Base-by-base conservation (phyloP, 2,113 vertebrate species). In the Calidris pugnax region DNA sequence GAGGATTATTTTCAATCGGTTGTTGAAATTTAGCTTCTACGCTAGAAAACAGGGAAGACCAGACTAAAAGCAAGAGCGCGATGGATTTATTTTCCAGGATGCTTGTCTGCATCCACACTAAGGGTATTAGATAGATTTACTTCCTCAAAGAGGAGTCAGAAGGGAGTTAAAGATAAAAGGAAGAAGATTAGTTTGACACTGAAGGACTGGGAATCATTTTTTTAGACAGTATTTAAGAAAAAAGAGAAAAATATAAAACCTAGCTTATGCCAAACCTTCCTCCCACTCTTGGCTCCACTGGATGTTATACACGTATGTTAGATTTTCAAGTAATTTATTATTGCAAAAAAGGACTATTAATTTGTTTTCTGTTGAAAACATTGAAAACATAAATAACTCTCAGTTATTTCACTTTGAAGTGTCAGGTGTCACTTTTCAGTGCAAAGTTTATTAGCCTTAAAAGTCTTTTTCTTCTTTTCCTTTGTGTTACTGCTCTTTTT, bases 91-190 rank as follows among this genome's bases (percentile, higher is more conserved):
- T 94, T 93, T 96, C 72, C 85, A 95, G 82, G 37, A 55, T 90
- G 57, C 27, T 94, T 87, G 67, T 82, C 59, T 87, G 56, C 57
- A 84, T 94, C 93, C 50, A 74, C 4, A 59, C 45, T 43, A 93
- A 88, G 51, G 50, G 68, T 88, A 94, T 94, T 96, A 95, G 91
- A 86, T 72, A 45, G 81, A 97, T 97, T 98, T 96, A 85, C 18
- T 83, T 67, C 60, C 87, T 97, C 94, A 94, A 95, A 97, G 47
- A 56, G 30, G n/a, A 94, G 67, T 71, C 92, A 71, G 85, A 93
- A 97, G 53, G n/a, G 74, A 73, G 45, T 83, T 90, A 91, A 47
- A 96, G 63, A 95, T 95, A 93, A 97, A 97, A 97, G 30, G 35
- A 86, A 26, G n/a, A 87, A 82, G 78, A 93, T 91, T 62, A 95